These are phyloP conservation scores for Herpetotheres cachinnans DNA, from an alignment of 2,113 vertebrate species.

Conservation along the genomic window DNA sequence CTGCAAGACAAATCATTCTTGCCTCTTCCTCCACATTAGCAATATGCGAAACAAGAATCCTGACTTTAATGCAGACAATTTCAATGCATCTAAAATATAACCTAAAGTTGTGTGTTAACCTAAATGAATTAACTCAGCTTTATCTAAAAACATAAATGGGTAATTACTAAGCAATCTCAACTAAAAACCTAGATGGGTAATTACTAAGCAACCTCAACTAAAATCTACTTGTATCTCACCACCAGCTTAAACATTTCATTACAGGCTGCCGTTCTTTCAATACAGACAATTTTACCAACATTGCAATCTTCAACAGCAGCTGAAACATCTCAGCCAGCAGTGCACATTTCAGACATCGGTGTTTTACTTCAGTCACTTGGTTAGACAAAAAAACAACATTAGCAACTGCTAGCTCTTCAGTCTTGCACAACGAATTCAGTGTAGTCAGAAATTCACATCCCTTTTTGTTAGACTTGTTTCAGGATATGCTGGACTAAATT, in stretches of 20 bases:
- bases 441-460: background rate
- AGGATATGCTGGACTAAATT: background rate
- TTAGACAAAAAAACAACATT: background rate
- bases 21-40: background rate
- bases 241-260: background rate
- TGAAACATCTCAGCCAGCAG: background rate
- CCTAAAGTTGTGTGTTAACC: background rate
- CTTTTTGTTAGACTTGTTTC: background rate
- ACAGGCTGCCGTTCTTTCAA: background rate
- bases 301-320: background rate
- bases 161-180: background rate
- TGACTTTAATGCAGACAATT: background rate
- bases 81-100: background rate
- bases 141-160: background rate
- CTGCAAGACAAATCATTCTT: background rate
- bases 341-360: background rate
- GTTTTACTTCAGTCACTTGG: background rate
- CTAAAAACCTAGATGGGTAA: background rate
- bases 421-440: background rate
- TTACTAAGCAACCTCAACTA: background rate
- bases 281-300: background rate
- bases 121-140: background rate
- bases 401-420: background rate
- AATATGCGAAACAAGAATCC: background rate
- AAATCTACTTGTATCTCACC: background rate